Percentiles rank a stretch among this genome's conserved stretches.
Conservation (phyloP, 2,797 vertebrate genomes). For the Dallia pectoralis region DNA sequence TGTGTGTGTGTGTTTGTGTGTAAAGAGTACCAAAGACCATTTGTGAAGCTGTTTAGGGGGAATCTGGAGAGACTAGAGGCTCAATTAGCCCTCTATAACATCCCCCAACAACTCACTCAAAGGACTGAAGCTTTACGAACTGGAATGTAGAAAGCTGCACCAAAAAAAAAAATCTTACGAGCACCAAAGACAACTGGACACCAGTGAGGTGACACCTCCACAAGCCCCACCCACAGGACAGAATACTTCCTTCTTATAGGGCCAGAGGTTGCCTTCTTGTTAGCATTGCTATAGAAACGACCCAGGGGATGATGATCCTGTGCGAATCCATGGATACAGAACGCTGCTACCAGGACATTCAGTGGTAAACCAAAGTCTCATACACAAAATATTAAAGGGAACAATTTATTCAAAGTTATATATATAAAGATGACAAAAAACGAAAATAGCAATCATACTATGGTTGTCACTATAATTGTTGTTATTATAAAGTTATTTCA, state of each 20-base stretch:
- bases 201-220: constrained; percentile 54
- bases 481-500: constrained; percentile 82
- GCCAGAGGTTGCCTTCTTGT: constrained; percentile 59
- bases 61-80: constrained; percentile 59
- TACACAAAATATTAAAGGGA: constrained; percentile 76
- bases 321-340: constrained; percentile 74
- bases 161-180: constrained; percentile 62
- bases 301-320: constrained; percentile 73
- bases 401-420: constrained; percentile 75
- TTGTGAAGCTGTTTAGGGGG: constrained; percentile 67
- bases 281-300: constrained; percentile 74
- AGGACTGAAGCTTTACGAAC: constrained; percentile 71
- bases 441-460: constrained; percentile 80
- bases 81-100: constrained; percentile 49
- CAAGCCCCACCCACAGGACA: constrained; percentile 38
- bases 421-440: constrained; percentile 71
- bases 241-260: constrained; percentile 49
- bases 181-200: constrained; percentile 78
- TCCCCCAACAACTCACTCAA: constrained; percentile 62
- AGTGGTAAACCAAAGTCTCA: constrained; percentile 79
- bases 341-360: constrained; percentile 79
- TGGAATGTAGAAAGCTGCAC: constrained; percentile 77
- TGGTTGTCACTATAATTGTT: constrained; percentile 80
- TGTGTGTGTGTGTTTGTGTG: constrained; percentile 19
- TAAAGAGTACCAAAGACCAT: constrained; percentile 64